Evolutionary conservation across 1,140 invertebrate genomes (phyloP), one percentile per base, ranked within the genome.

Genomic region (Apolygus lucorum): DNA sequence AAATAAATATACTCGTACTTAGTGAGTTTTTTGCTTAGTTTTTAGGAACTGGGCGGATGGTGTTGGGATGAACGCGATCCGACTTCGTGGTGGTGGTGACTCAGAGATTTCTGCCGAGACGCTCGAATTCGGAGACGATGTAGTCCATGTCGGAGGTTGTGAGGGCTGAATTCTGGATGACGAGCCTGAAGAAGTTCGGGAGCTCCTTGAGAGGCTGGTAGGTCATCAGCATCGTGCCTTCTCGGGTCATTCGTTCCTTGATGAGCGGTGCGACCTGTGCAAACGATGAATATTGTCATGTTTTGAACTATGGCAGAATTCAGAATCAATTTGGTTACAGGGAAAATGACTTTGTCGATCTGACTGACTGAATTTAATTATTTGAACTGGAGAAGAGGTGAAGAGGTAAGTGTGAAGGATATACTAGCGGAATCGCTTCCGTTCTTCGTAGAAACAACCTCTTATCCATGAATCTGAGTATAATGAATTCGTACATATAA

Each of bases 141-240:
- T 92, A 93, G 59, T 87, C 80, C 86, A 96, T 91, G 77, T 96
- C 93, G 2, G 83, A 80, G 71, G 87, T 82, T 21, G 86, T 88
- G 1, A 94, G 78, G 21, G 86, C 88, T 1, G 92, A 97, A 76
- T 92, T 97, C 79, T 94, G 92, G 73, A 98, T 84, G 4, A 97
- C 93, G 65, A 98, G 85, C 52, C 96, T 84, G 83, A 98, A 98
- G 81, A 98, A 98, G 78, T 98, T 93, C 0, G 91, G 90, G 70
- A 86, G 80, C 68, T 85, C 81, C 59, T 87, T 82, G 70, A 93
- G 81, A 0, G 94, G 91, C 76, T 98, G 95, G 77, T 98, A 98
- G 17, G 93, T 95, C 28, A 98, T 89, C 87, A 98, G 92, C 87
- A 96, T 95, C 1, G 88, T 89, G 1, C 96, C 96, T 76, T 91